Evolutionary conservation across 2,113 vertebrate genomes (phyloP).

Genomic region (Muntiacus reevesi): DNA sequence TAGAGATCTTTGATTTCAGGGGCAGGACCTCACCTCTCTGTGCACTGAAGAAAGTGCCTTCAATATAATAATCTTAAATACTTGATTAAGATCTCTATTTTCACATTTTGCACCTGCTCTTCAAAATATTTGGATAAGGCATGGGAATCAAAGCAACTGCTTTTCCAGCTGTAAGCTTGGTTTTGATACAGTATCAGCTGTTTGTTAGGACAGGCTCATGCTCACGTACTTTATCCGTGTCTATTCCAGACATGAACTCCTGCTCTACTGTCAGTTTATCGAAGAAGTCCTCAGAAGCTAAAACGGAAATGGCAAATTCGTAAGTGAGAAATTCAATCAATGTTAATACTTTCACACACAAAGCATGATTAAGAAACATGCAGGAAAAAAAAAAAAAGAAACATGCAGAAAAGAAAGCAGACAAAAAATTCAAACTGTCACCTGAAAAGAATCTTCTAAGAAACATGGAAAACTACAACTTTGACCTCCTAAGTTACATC

Average conservation of each 20-base stretch:
- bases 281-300: conserved; percentile 98
- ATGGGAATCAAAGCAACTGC: neutral
- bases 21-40: neutral
- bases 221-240: conserved; percentile 95
- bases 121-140: neutral
- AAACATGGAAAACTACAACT: neutral
- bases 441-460: neutral
- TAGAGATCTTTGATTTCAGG: neutral
- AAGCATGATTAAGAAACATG: neutral
- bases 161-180: neutral
- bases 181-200: neutral
- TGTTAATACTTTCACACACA: neutral
- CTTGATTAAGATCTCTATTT: neutral
- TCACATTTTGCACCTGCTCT: neutral
- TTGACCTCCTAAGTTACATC: neutral
- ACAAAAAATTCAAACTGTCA: neutral
- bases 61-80: neutral
- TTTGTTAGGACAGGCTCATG: neutral
- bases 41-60: fast-evolving
- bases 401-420: neutral
- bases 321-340: conserved; percentile 15
- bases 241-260: conserved; percentile 99
- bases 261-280: conserved; percentile 98
- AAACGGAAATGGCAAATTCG: conserved; percentile 57
- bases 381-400: too few species aligned